Evolutionary conservation across 2,113 vertebrate species (phyloP).

Genomic region (Anarrhichthys ocellatus): DNA sequence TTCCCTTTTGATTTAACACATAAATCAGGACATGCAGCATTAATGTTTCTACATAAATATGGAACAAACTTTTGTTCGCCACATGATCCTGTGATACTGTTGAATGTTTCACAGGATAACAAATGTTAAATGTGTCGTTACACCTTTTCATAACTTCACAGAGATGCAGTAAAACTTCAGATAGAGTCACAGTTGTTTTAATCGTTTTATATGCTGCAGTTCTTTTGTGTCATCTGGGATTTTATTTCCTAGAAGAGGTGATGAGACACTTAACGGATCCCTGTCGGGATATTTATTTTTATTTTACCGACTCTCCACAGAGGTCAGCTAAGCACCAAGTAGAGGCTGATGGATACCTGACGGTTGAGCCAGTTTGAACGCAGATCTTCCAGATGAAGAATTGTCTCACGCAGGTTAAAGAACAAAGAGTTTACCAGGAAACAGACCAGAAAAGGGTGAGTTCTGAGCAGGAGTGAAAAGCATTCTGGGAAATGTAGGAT

Average conservation of each 20-base stretch:
- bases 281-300: background rate
- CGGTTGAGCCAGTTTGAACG: background rate
- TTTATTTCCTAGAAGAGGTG: background rate
- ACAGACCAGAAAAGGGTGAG: too few relatives aligned
- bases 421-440: background rate
- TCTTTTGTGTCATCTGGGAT: background rate
- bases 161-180: slow-evolving; percentile 8
- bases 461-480: background rate
- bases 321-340: slow-evolving; percentile 24
- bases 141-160: background rate
- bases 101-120: background rate
- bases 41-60: background rate
- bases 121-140: background rate
- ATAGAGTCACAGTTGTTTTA: background rate
- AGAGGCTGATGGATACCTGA: background rate
- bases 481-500: slow-evolving; percentile 36
- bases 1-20: slow-evolving; percentile 8
- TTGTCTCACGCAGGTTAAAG: background rate
- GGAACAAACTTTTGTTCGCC: background rate
- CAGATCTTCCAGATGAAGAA: slow-evolving; percentile 19
- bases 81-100: background rate
- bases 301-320: background rate
- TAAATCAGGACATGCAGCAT: slow-evolving; percentile 22
- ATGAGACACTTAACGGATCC: slow-evolving; percentile 1
- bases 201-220: slow-evolving; percentile 38